Evolutionary conservation across 2,888 invertebrate species (phyloP).

Genomic region (Mythimna vitellina): DNA sequence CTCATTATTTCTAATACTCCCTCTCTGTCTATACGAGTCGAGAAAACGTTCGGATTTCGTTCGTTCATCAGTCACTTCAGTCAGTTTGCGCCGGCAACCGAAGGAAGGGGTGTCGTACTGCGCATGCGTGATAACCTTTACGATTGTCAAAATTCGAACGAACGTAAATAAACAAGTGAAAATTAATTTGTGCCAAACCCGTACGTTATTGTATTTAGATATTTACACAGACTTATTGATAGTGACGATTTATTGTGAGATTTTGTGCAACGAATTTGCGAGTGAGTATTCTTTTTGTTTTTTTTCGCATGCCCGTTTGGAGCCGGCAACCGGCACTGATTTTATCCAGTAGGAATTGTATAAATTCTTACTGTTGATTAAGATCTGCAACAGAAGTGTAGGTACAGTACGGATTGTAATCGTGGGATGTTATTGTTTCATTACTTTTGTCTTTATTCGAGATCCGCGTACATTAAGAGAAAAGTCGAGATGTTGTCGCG

Average conservation of each 20-base stretch:
- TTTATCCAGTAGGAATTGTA: constrained; percentile 75
- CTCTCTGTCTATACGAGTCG: constrained; percentile 45
- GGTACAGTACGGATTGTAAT: constrained; percentile 37
- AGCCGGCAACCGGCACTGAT: constrained; percentile 78
- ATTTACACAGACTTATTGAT: constrained; percentile 59
- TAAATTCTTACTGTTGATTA: constrained; percentile 58
- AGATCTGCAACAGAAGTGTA: constrained; percentile 40
- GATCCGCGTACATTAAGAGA: constrained; percentile 5
- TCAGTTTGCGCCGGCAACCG: constrained; percentile 81
- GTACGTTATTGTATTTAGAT: constrained; percentile 60
- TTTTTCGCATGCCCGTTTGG: constrained; percentile 78
- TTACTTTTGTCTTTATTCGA: constrained; percentile 29
- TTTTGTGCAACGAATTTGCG: constrained; percentile 82
- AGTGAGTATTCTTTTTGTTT: constrained; percentile 82
- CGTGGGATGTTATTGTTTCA: constrained; percentile 46
- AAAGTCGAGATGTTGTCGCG: neutral
- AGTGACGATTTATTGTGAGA: constrained; percentile 70
- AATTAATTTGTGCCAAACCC: constrained; percentile 74
- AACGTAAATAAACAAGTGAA: constrained; percentile 88
- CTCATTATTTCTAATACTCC: constrained; percentile 36
- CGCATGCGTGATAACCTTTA: constrained; percentile 82
- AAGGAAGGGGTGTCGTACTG: constrained; percentile 69
- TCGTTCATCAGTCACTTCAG: constrained; percentile 75
- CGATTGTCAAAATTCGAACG: constrained; percentile 82
- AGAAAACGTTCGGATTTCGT: constrained; percentile 61